phyloP scores from a whole-genome alignment of 2,797 vertebrate species.

The Acanthurus tractus region DNA sequence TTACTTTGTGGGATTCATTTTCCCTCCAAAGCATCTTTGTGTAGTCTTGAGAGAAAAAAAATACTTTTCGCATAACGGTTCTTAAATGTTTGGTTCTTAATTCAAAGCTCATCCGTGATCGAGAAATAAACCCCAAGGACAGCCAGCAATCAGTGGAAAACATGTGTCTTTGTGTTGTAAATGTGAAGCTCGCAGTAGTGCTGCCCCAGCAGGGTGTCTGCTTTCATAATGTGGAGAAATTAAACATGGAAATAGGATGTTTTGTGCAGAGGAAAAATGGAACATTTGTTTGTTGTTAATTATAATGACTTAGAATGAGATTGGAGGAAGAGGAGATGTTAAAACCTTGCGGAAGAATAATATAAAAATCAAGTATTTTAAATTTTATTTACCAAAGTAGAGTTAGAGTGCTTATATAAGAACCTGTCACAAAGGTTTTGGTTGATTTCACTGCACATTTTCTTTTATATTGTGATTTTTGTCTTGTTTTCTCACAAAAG shows the following conservation, averaged over 20 bases:
- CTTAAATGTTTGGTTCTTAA: constrained; percentile 41
- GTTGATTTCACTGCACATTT: background rate
- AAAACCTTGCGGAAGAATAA: background rate
- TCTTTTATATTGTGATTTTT: background rate
- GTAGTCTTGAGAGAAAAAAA: constrained; percentile 3
- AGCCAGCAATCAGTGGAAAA: constrained; percentile 38
- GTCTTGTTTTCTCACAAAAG: background rate
- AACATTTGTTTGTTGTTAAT: constrained; percentile 44
- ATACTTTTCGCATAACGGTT: constrained; percentile 8
- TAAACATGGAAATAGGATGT: constrained; percentile 43
- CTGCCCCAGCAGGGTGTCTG: constrained; percentile 34
- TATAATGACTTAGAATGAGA: constrained; percentile 2
- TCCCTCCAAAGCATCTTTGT: constrained; percentile 14
- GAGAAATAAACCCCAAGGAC: constrained; percentile 46
- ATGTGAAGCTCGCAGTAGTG: background rate
- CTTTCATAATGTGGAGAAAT: constrained; percentile 48
- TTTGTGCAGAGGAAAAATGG: constrained; percentile 29
- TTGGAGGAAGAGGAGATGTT: background rate
- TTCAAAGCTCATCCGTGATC: constrained; percentile 54
- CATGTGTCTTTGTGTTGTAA: constrained; percentile 49
- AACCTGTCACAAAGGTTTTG: background rate
- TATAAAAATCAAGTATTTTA: background rate
- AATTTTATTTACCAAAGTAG: background rate
- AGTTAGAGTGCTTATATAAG: background rate
- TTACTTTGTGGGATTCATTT: constrained; percentile 41